Evolutionary conservation across 1,140 invertebrate species (phyloP).

Genomic region (Brachionus angularis): DNA sequence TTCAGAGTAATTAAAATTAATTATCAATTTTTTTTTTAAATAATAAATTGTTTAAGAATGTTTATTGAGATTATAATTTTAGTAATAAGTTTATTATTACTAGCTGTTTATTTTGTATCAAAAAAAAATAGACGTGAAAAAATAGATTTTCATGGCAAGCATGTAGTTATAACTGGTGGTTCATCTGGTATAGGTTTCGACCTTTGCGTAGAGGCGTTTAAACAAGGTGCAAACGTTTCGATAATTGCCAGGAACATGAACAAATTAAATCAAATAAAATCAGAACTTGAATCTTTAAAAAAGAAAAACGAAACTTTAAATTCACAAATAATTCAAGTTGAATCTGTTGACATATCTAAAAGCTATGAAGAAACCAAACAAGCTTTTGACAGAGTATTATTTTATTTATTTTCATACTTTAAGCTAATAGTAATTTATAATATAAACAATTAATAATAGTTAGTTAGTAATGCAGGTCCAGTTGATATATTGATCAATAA

Average conservation of each 20-base stretch:
- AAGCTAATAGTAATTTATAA: too few species aligned
- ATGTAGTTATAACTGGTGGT: conserved; percentile 43
- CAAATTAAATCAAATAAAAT: conserved; percentile 10
- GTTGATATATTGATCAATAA: conserved; percentile 44
- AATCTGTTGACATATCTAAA: conserved; percentile 40
- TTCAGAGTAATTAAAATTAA: background rate
- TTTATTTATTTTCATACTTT: background rate
- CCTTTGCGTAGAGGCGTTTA: background rate
- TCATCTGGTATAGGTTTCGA: conserved; percentile 39
- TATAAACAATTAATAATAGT: background rate
- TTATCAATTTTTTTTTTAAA: background rate
- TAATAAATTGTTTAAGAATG: conserved; percentile 3
- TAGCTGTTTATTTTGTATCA: conserved; percentile 9
- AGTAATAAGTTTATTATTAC: background rate
- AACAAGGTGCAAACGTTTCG: conserved; percentile 34
- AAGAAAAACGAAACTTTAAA: background rate
- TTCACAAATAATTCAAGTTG: conserved; percentile 22
- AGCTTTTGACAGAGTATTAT: background rate
- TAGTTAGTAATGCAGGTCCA: conserved; percentile 15
- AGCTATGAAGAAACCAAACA: conserved; percentile 20
- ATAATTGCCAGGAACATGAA: conserved; percentile 21
- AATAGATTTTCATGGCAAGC: conserved; percentile 26
- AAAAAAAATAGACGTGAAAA: conserved; percentile 20
- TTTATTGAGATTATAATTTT: conserved; percentile 10
- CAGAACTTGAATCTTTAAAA: background rate